Evolutionary conservation across 2,888 invertebrate species (phyloP), one percentile per base, ranked within the genome.

Genomic region (Tortricodes alternella): DNA sequence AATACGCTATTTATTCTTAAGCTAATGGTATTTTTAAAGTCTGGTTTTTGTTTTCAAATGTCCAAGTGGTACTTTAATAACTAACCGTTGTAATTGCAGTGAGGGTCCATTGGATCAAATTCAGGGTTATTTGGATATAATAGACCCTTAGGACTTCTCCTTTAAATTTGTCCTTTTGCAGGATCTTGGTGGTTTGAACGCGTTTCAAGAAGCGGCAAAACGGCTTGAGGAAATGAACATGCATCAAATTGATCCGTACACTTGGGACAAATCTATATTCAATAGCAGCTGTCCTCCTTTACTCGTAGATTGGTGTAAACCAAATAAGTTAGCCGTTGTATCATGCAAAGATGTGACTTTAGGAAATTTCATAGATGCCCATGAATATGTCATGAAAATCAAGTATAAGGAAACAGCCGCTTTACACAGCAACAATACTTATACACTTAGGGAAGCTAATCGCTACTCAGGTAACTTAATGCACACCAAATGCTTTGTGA

Each of bases 261-360:
- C 92, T 66, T 90, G 91, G 81, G 63, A 76, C 2, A 83, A 88
- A 53, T 92, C 92, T 6, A 67, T 82, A 11, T 93, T 88, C 64
- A 86, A 91, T 66, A 77, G 82, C 46, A 83, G 89, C 15, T 83
- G 88, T 58, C 84, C 93, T 41, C 72, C 90, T 1, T 69, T 77
- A 11, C 60, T 92, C n/a, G 78, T 92, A 1, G 87, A 91, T 64
- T 91, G 85, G 80, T 92, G 92, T 59, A 78, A 83, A 53, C 81
- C 86, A 0, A 88, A 89, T 58, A 82, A 83, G 75, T 71, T 92
- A 18, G 83, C 81, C 77, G 84, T 83, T 9, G 73, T 80, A 23
- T 89, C 92, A 0, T 93, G 93, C 66, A 89, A 91, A 64, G 87
- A 91, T 55, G 82, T 91, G 41, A 90, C 85, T 34, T 87, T 92